phyloP scores from a whole-genome alignment of 2,888 invertebrate genomes.

The Habrosyne pyritoides region DNA sequence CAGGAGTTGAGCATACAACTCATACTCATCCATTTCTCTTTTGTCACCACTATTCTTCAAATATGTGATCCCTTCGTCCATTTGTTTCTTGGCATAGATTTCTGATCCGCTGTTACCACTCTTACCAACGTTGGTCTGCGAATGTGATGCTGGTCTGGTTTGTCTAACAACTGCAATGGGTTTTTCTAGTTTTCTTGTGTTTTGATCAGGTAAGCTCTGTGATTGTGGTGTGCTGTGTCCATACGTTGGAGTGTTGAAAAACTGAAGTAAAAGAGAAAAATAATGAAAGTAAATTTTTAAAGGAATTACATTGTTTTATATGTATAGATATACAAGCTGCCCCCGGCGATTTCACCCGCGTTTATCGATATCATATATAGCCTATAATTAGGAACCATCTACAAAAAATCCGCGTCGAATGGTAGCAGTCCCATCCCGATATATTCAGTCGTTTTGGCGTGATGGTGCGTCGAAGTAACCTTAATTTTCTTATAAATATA shows the following conservation, averaged over 20 bases:
- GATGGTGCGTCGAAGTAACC: too few relatives aligned
- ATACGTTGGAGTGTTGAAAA: slow-evolving; percentile 28
- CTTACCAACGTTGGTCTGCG: slow-evolving; percentile 17
- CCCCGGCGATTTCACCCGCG: too few relatives aligned
- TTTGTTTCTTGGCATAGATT: slow-evolving; percentile 38
- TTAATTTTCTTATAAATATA: too few relatives aligned
- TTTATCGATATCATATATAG: too few relatives aligned
- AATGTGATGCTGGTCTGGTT: slow-evolving; percentile 23
- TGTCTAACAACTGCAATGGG: slow-evolving; percentile 25
- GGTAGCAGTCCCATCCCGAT: too few relatives aligned
- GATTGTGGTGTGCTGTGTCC: slow-evolving; percentile 24
- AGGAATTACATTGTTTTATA: too few relatives aligned
- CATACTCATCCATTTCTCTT: slow-evolving; percentile 65
- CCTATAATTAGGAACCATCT: too few relatives aligned
- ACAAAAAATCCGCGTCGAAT: too few relatives aligned
- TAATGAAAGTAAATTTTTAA: too few relatives aligned
- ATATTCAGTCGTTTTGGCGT: too few relatives aligned
- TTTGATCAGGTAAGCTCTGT: slow-evolving; percentile 36
- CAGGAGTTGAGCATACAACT: slow-evolving; percentile 67
- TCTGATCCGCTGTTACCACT: slow-evolving; percentile 16
- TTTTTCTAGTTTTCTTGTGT: slow-evolving; percentile 23
- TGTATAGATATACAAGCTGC: too few relatives aligned
- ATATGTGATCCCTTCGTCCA: slow-evolving; percentile 39
- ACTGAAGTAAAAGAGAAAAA: slow-evolving; percentile 31
- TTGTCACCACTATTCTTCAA: slow-evolving; percentile 37